phyloP scores from a whole-genome alignment of 2,888 invertebrate species.

The Mamestra brassicae region DNA sequence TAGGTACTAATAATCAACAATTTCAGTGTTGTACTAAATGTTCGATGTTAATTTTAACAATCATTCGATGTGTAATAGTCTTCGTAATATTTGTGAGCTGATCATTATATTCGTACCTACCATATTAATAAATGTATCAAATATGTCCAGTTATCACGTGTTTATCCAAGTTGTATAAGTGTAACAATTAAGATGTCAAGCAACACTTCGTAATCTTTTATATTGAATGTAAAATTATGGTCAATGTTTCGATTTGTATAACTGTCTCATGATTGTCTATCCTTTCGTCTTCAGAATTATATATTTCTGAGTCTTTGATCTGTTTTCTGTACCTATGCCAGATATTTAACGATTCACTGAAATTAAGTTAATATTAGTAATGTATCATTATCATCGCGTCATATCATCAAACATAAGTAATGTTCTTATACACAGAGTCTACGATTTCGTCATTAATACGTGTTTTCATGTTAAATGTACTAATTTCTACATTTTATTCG shows the following conservation, averaged over 20 bases:
- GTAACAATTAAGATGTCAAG: slow-evolving; percentile 32
- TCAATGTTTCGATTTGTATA: slow-evolving; percentile 34
- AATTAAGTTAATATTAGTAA: slow-evolving; percentile 41
- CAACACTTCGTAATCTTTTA: slow-evolving; percentile 27
- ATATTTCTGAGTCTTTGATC: slow-evolving; percentile 16
- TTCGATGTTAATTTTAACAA: slow-evolving; percentile 68
- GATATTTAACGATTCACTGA: slow-evolving; percentile 20
- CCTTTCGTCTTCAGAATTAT: slow-evolving; percentile 20
- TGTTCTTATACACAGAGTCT: slow-evolving; percentile 52
- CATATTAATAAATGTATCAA: slow-evolving; percentile 38
- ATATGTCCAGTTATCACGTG: slow-evolving; percentile 26
- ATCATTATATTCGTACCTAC: slow-evolving; percentile 41
- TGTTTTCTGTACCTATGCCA: slow-evolving; percentile 4
- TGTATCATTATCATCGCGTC: slow-evolving; percentile 56
- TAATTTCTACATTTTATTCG: slow-evolving; percentile 69
- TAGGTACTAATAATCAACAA: not conserved
- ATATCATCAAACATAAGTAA: slow-evolving; percentile 59
- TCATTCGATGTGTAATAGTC: slow-evolving; percentile 41
- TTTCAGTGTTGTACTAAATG: slow-evolving; percentile 62
- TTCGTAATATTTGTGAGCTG: slow-evolving; percentile 25
- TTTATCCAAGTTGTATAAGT: slow-evolving; percentile 33
- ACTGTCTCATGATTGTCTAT: slow-evolving; percentile 15
- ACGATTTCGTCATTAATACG: slow-evolving; percentile 60
- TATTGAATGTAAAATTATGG: slow-evolving; percentile 20
- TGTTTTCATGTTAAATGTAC: slow-evolving; percentile 69